Evolutionary conservation across 2,797 vertebrate genomes (phyloP).

Genomic region (Neostethus bicornis): DNA sequence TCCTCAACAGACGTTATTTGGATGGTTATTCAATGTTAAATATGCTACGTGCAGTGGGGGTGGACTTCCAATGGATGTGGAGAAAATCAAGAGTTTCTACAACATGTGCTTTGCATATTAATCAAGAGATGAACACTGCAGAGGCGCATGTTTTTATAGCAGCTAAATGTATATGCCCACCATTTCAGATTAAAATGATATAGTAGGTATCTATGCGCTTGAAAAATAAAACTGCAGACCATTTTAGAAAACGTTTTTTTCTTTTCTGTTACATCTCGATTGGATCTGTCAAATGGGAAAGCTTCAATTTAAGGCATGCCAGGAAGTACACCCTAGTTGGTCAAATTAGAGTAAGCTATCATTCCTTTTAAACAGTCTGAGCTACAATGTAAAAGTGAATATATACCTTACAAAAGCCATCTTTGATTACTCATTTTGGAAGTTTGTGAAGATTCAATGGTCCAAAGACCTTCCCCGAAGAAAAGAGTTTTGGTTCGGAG

Average conservation of each 20-base stretch:
- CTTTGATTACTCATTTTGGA: too few species aligned
- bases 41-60: slow-evolving; percentile 54
- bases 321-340: too few species aligned
- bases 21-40: slow-evolving; percentile 79
- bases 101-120: slow-evolving; percentile 65
- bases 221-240: slow-evolving; percentile 52
- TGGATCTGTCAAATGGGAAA: slow-evolving; percentile 76
- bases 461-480: too few species aligned
- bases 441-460: too few species aligned
- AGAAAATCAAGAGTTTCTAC: slow-evolving; percentile 58
- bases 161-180: slow-evolving; percentile 12
- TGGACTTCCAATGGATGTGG: slow-evolving; percentile 12
- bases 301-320: slow-evolving; percentile 63
- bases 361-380: too few species aligned
- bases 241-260: slow-evolving; percentile 75
- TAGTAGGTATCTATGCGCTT: slow-evolving; percentile 30
- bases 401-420: too few species aligned
- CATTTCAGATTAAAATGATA: slow-evolving; percentile 16
- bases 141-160: slow-evolving; percentile 8
- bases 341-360: too few species aligned
- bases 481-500: too few species aligned
- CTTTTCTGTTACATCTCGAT: slow-evolving; percentile 70
- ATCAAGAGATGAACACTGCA: slow-evolving; percentile 22
- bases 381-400: too few species aligned
- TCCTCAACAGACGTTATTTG: slow-evolving; percentile 72